Base-by-base conservation (phyloP, 2,797 vertebrate species). In the Liparis tanakae region DNA sequence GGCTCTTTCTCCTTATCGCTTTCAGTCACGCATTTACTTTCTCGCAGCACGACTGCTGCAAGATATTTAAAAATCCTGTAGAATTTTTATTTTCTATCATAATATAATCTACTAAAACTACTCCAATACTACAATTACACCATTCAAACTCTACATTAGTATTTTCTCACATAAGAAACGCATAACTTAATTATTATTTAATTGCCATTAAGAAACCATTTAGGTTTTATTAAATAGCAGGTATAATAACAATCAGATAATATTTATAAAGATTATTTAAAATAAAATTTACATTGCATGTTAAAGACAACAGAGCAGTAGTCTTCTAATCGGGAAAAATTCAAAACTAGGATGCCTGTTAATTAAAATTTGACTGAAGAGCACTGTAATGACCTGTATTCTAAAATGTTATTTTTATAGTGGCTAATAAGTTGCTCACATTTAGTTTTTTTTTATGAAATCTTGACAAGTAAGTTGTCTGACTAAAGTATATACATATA, bases 1-100 rank as follows among this genome's bases (percentile, higher is more conserved):
- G 30, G 81, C 66, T 70, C 25, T 69, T 80, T 81, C 69, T 85
- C 46, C 46, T 79, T 51, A 39, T 82, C 65, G 66, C 63, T 65
- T 70, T 79, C 50, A 50, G 34, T 76, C 72, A 56, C 58, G 33
- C 43, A 14, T 66, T 65, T 50, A 55, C 37, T 72, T 74, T 76
- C 30, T 61, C 51, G 4, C n/a, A 59, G 56, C 34, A 34, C 15
- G 56, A 50, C 63, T 37, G 36, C 53, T 46, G 6, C 1, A 25
- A 2, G 3, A 25, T 4, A 1, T 30, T 55, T 34, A 25, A 18
- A 67, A 53, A 30, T 51, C 14, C 17, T 22, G 17, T 36, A 60
- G 10, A 22, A 55, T 58, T 13, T n/a, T 20, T 41, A 20, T 0
- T n/a, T 68, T 43, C 41, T 18, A 18, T 36, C 10, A 25, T 2